Base-by-base conservation (phyloP, 2,113 vertebrate genomes). In the Xerus inauris region DNA sequence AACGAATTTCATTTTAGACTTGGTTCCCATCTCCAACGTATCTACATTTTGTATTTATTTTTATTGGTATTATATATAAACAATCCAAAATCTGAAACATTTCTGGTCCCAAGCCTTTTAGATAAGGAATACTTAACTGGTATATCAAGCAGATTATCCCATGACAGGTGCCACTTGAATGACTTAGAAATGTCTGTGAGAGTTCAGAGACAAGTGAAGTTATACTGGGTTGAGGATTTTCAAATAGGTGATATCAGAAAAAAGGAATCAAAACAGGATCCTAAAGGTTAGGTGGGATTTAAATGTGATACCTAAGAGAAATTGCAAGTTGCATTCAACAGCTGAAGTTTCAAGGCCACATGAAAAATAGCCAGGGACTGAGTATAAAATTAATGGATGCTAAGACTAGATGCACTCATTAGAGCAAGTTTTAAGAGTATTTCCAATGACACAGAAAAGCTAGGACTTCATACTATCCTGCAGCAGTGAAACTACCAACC, bases 361-460 rank as follows among this genome's bases (percentile, higher is more conserved):
- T 77, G 32, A 13, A 22, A 47, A n/a, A 87, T 80, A 67, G 17
- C n/a, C 69, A 54, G 4, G 2, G 2, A 89, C 6, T 6, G 26
- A 83, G 11, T 87, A 16, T 87, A 87, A 96, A 81, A 77, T 83
- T 77, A 96, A 30, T 62, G 19, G 20, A 67, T 67, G 24, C 28
- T 86, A 72, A 51, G 20, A 90, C 45, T 40, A 49, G 40, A 95
- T 73, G 35, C 2, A 40, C 20, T 49, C 62, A 3, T 22, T 87
- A 13, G 45, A 38, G 65, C 32, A 83, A 3, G 82, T 32, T 45
- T 7, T 35, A 8, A 14, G 35, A 47, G 40, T 69, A 54, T 87
- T 47, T 59, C 16, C 73, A 89, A 71, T 24, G 45, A 75, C 49
- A 71, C 28, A 65, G 0, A 79, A 16, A 49, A 90, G 69, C 71